phyloP scores from a whole-genome alignment of 2,113 vertebrate species.

The Rhineura floridana region DNA sequence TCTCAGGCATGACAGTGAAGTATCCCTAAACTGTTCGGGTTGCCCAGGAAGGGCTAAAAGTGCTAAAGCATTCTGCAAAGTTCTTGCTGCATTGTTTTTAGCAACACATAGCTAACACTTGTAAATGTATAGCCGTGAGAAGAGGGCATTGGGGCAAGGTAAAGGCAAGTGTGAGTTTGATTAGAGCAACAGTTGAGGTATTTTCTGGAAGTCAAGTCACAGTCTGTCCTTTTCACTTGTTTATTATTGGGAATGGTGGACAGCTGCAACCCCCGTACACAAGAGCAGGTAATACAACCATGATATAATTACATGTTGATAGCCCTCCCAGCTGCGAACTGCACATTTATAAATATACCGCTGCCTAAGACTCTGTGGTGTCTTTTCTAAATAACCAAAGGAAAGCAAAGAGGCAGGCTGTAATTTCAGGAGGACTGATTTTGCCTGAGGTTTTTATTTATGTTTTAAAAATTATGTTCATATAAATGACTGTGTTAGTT shows the following conservation, averaged over 20 bases:
- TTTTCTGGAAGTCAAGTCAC: constrained; percentile 55
- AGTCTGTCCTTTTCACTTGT: constrained; percentile 63
- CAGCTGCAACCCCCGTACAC: constrained; percentile 61
- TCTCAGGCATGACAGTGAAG: neutral
- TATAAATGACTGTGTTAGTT: neutral
- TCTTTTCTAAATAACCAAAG: neutral
- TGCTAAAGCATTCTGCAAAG: neutral
- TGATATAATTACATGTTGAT: constrained; percentile 10
- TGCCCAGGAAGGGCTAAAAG: neutral
- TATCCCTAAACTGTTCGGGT: neutral
- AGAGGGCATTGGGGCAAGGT: neutral
- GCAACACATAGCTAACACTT: neutral
- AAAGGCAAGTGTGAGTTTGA: neutral
- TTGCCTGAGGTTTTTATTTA: no score
- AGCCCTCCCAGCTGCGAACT: neutral
- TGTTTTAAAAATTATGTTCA: no score
- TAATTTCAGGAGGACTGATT: neutral
- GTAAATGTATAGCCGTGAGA: neutral
- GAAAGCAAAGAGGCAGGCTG: neutral
- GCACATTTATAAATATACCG: constrained; percentile 61
- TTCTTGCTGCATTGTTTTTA: neutral
- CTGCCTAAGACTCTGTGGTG: neutral
- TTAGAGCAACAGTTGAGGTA: neutral
- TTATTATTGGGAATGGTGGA: constrained; percentile 61
- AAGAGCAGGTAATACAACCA: neutral